These are phyloP conservation scores for Motacilla tschutschensis DNA, from an alignment of 2,113 vertebrate genomes.

Conservation along the genomic window DNA sequence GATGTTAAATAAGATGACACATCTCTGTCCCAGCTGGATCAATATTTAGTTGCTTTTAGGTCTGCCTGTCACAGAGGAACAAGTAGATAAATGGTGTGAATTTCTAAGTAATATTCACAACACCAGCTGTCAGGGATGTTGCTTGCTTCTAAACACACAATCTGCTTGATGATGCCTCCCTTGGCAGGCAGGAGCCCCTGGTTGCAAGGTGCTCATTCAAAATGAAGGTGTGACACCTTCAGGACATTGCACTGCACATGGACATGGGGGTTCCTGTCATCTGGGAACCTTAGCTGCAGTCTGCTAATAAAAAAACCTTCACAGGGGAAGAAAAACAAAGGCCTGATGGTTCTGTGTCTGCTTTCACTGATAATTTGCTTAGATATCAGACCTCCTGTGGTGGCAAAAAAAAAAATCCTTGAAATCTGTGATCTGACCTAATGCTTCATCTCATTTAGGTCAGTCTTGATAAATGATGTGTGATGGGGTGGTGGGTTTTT, in stretches of 20 bases:
- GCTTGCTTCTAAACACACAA: neutral
- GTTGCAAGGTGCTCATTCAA: neutral
- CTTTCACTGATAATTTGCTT: neutral
- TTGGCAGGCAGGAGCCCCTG: neutral
- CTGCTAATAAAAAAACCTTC: neutral
- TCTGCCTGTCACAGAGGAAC: neutral
- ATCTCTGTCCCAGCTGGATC: neutral
- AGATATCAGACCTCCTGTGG: neutral
- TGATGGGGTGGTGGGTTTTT: fast-evolving
- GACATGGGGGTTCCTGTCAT: neutral
- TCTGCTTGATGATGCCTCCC: neutral
- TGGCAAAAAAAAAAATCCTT: neutral
- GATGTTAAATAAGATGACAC: neutral
- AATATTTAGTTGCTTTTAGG: constrained; percentile 18
- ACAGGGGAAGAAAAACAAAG: neutral
- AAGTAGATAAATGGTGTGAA: neutral
- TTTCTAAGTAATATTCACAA: constrained; percentile 8
- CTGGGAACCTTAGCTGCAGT: neutral
- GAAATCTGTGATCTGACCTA: neutral
- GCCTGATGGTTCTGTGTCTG: neutral
- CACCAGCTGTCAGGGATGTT: neutral
- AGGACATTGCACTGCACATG: neutral
- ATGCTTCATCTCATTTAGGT: neutral
- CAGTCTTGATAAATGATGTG: neutral
- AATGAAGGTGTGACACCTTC: constrained; percentile 12